Conservation (phyloP, 2,888 invertebrate species). For the Bedellia somnulentella region DNA sequence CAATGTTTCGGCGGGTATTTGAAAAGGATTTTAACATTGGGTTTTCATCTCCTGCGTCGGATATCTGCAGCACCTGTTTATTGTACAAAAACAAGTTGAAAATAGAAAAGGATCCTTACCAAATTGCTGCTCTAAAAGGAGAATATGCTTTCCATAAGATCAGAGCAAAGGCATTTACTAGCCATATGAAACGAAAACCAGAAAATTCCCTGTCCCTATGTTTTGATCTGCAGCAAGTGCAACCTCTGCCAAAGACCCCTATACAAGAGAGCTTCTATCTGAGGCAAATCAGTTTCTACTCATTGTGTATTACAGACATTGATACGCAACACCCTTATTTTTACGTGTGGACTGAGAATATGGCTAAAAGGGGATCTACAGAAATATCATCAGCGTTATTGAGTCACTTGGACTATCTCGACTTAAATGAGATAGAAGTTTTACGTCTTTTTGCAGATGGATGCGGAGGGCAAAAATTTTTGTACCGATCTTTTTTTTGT, state of each 20-base stretch:
- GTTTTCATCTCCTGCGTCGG: too few relatives aligned
- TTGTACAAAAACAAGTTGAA: too few relatives aligned
- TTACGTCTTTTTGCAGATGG: constrained; percentile 8
- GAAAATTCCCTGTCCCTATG: constrained; percentile 7
- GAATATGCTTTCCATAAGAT: too few relatives aligned
- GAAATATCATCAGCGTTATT: constrained; percentile 8
- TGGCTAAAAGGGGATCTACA: constrained; percentile 7
- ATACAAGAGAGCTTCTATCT: constrained; percentile 7
- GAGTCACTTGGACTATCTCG: constrained; percentile 3
- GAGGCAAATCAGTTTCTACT: constrained; percentile 4
- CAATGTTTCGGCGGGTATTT: too few relatives aligned
- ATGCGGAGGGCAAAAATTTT: constrained; percentile 9
- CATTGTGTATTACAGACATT: constrained; percentile 7
- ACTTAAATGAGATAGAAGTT: constrained; percentile 6
- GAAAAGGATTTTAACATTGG: too few relatives aligned
- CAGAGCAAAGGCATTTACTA: too few relatives aligned
- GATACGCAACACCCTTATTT: constrained; percentile 4
- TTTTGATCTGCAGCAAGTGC: constrained; percentile 4
- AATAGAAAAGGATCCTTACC: too few relatives aligned
- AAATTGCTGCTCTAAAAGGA: too few relatives aligned
- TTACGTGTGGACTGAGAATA: constrained; percentile 8
- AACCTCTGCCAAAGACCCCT: constrained; percentile 6
- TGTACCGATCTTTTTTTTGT: too few relatives aligned
- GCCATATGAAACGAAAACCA: too few relatives aligned
- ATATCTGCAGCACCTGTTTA: too few relatives aligned